Base-by-base conservation (phyloP, 1,140 invertebrate species). In the Drosophila littoralis region DNA sequence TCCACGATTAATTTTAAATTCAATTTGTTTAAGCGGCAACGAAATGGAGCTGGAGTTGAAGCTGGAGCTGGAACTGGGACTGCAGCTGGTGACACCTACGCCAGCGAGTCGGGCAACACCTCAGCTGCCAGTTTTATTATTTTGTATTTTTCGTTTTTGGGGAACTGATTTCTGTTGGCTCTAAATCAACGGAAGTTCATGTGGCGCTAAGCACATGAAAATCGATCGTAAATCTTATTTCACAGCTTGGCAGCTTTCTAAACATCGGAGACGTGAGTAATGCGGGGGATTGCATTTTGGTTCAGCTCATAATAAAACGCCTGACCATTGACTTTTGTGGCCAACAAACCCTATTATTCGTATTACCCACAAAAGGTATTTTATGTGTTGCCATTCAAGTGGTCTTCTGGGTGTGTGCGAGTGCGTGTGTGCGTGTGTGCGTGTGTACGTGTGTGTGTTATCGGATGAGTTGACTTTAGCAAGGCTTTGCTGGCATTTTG, bases 131-230 rank as follows among this genome's bases (percentile, higher is more conserved):
- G 12, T 40, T 48, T 52, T 64, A 9, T 51, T 32, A 33, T 54
- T 42, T 45, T 63, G 35, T 40, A 32, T 58, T 79, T 79, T 32
- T 35, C 7, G 10, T 46, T 55, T 51, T 33, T 51, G 35, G n/a
- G 32, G 28, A n/a, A 32, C 28, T 48, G 22, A 7, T 10, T 2
- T 51, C 42, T 59, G 48, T 50, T 59, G 70, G 64, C 70, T 68
- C 66, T 70, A 75, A 75, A 70, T 63, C 71, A 85, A 75, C 82
- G 82, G 82, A 86, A 86, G 83, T 88, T 86, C 82, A 72, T 88
- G 83, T 86, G 82, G 82, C 82, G 82, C 82, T 86, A 73, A 88
- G 76, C 66, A 82, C 60, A 69, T 75, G 60, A 72, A 67, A 79
- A 71, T 73, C 42, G 58, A 64, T 75, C 48, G 81, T 82, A 82